Percentiles rank a stretch among this genome's conserved stretches.
Evolutionary conservation across 2,888 invertebrate genomes (phyloP).

Genomic region (Candidula unifasciata): DNA sequence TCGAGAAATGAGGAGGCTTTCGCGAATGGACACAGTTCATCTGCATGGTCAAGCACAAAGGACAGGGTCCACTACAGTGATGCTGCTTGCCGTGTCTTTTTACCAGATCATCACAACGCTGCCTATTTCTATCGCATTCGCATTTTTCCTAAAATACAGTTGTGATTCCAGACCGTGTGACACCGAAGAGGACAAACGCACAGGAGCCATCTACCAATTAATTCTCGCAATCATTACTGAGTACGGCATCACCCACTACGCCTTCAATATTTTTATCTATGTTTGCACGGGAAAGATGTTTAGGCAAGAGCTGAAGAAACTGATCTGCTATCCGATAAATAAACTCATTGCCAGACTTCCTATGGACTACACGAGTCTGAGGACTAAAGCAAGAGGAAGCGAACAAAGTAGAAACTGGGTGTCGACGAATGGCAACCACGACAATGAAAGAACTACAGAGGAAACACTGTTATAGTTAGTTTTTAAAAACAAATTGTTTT

Average conservation of each 20-base stretch:
- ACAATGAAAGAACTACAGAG: slow-evolving; percentile 33
- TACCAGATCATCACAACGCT: slow-evolving; percentile 75
- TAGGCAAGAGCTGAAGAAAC: slow-evolving; percentile 70
- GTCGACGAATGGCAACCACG: slow-evolving; percentile 55
- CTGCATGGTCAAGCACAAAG: slow-evolving; percentile 60
- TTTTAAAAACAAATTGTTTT: too few species aligned
- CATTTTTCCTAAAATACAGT: slow-evolving; percentile 64
- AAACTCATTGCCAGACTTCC: slow-evolving; percentile 58
- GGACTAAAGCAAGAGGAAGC: slow-evolving; percentile 57
- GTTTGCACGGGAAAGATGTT: slow-evolving; percentile 76
- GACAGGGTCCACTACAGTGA: slow-evolving; percentile 75
- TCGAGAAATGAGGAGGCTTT: slow-evolving; percentile 68
- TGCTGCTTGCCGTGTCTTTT: slow-evolving; percentile 75
- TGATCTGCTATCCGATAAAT: slow-evolving; percentile 59
- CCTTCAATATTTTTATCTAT: slow-evolving; percentile 77
- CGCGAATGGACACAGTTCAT: slow-evolving; percentile 64
- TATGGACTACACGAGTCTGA: slow-evolving; percentile 65
- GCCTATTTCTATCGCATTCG: slow-evolving; percentile 74
- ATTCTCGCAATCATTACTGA: slow-evolving; percentile 69
- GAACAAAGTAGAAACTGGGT: slow-evolving; percentile 59
- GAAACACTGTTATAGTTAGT: slow-evolving; percentile 48
- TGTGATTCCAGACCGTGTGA: neutral
- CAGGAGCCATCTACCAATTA: slow-evolving; percentile 66
- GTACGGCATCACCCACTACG: slow-evolving; percentile 76
- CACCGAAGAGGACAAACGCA: slow-evolving; percentile 39